Base-by-base conservation (phyloP, 2,113 vertebrate species). In the Monopterus albus region DNA sequence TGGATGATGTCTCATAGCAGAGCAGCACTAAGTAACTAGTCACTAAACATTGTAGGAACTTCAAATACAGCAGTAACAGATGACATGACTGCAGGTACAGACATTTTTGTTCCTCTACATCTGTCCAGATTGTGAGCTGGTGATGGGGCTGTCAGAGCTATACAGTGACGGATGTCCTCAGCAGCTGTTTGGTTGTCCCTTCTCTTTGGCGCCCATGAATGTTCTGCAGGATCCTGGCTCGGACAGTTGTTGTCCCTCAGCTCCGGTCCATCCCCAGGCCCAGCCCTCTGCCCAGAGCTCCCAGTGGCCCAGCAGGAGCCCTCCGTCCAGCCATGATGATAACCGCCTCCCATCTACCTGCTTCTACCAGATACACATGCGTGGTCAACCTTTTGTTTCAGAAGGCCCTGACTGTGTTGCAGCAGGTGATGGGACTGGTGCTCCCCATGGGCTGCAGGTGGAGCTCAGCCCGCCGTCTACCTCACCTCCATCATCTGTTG, bases 351-450 rank as follows among this genome's bases (percentile, higher is more conserved):
- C 83, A 0, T 88, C 88, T 40, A 55, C 89, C 0, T 93, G 90
- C 58, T 91, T 94, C 68, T 95, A 84, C 17, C 88, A 93, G 35
- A 29, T 94, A 0, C 94, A 91, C 67, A 87, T 76, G 90, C 59
- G 12, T 0, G 91, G 75, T 11, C 92, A 91, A 52, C 84, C 88
- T 0, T 87, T 94, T 56, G 85, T 68, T 7, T 84, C 86, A 2
- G 85, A 90, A 49, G 61, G 72, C 40, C 67, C 64, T 2, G 72
- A 86, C 42, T 61, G 59, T 21, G 81, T 50, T 0, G 9, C 64
- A 0, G 62, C 70, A 28, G 67, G 20, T 0, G 20, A 46, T 2
- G 75, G 60, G 35, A 33, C 53, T 6, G 61, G 61, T 7, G 23
- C 75, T 36, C 39, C 84, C 3, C 51, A 52, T 8, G 66, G 78